Evolutionary conservation across 2,797 vertebrate species (phyloP), one percentile per base, ranked within the genome.

Genomic region (Sebastes itinus): DNA sequence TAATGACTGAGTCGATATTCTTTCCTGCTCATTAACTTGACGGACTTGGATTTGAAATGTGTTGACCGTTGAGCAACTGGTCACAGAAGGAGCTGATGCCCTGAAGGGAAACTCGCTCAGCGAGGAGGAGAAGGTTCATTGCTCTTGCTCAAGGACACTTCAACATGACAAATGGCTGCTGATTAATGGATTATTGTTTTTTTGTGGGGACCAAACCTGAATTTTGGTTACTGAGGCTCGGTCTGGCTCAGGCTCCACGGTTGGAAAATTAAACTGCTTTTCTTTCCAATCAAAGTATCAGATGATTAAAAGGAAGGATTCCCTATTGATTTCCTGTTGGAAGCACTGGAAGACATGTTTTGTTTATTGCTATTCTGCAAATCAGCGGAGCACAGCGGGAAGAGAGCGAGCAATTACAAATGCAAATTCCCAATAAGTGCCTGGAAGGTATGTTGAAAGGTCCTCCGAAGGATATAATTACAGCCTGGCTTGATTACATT

Each of bases 351-450:
- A 90, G 88, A 90, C 86, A 86, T 85, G 87, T 90, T 94, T 89
- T 91, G 92, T 93, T 92, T 94, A 94, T 93, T 91, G 86, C 89
- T 78, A 55, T 85, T 92, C 81, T 81, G 85, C 78, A 87, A 93
- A 91, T 87, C 92, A 92, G 82, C 23, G 23, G 73, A 93, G 90
- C 87, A 70, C 80, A 75, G 85, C 74, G 35, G 84, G 81, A 54
- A 54, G 82, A 82, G 84, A 78, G 68, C 78, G 88, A 87, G 88
- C 85, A 92, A 94, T 94, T 93, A 94, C 77, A 91, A 92, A 94
- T 94, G 92, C 90, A 92, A 92, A 94, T 95, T 90, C 75, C 69
- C 80, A 78, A 78, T 90, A 91, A 93, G 89, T 88, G 88, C 90
- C 93, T 90, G 84, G 86, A 92, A 92, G 91, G 89, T 92, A 77